Percentiles rank a stretch among this genome's conserved stretches.
phyloP scores from a whole-genome alignment of 2,888 invertebrate genomes.

The Drosophila kokeensis region DNA sequence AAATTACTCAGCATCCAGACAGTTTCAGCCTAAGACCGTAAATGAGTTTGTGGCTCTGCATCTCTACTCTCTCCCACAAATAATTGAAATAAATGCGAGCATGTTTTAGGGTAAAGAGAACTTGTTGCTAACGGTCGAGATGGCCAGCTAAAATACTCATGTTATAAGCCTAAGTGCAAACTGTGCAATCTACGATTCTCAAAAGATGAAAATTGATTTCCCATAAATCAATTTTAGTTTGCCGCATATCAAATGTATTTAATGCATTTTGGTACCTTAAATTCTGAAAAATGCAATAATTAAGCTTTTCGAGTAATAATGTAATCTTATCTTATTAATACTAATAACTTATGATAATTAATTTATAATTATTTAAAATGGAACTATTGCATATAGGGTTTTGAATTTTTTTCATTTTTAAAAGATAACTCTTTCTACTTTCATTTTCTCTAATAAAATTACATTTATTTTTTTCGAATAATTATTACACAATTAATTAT shows the following conservation, averaged over 20 bases:
- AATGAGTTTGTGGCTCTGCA: constrained; percentile 56
- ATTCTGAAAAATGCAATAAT: not conserved
- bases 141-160: constrained; percentile 29
- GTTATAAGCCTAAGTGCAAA: constrained; percentile 3
- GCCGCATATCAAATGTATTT: not conserved
- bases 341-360: not conserved
- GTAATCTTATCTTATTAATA: not conserved
- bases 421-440: not conserved
- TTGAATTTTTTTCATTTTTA: not conserved
- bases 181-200: not conserved
- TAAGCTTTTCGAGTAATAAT: not conserved
- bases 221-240: not conserved
- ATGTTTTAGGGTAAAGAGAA: not conserved
- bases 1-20: constrained; percentile 63
- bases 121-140: constrained; percentile 32
- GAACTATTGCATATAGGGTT: not conserved
- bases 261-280: not conserved
- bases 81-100: constrained; percentile 60
- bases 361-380: not conserved
- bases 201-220: not conserved
- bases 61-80: constrained; percentile 12
- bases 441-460: not conserved
- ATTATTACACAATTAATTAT: not conserved
- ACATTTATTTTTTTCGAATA: not conserved
- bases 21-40: constrained; percentile 56